Evolutionary conservation across 2,113 vertebrate species (phyloP).

Genomic region (Oceanodroma tethys): DNA sequence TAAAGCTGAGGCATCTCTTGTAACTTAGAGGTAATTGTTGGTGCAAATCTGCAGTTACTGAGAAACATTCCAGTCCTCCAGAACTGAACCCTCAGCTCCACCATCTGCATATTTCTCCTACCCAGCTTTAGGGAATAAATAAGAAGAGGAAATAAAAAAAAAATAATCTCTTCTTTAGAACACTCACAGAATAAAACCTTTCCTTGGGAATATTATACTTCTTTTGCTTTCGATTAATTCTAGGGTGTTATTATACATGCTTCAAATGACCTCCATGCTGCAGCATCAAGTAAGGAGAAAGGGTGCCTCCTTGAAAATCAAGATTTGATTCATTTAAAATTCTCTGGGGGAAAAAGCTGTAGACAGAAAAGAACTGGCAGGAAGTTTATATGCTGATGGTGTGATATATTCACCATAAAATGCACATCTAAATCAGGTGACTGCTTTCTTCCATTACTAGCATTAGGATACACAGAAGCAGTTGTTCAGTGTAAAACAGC

Average conservation of each 20-base stretch:
- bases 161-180: neutral
- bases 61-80: neutral
- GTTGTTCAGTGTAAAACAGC: constrained; percentile 9
- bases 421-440: neutral
- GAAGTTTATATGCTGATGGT: neutral
- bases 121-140: neutral
- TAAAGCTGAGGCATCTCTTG: neutral
- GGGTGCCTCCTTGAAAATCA: neutral
- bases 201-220: neutral
- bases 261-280: neutral
- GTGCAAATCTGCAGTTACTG: neutral
- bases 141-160: neutral
- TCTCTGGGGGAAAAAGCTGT: neutral
- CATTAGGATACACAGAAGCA: neutral
- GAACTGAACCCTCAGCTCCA: neutral
- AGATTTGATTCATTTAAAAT: neutral
- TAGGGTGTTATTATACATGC: neutral
- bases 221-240: neutral
- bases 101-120: neutral
- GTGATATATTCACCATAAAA: neutral
- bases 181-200: neutral
- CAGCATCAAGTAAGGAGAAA: neutral
- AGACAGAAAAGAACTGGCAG: neutral
- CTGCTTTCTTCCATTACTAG: neutral
- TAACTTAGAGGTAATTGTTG: neutral